Evolutionary conservation across 2,797 vertebrate species (phyloP).

Genomic region (Cossypha caffra): DNA sequence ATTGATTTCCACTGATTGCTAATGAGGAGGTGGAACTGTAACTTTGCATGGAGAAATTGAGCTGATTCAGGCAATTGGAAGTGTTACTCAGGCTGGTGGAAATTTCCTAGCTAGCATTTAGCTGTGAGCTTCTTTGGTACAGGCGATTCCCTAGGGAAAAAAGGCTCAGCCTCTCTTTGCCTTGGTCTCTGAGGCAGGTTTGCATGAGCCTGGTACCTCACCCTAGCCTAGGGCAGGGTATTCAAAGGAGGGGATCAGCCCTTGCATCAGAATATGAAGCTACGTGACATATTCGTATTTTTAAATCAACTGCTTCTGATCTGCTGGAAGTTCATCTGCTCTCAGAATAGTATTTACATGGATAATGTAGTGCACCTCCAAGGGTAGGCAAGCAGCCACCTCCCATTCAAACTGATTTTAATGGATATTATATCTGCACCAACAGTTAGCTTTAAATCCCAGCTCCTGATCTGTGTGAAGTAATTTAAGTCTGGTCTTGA

Average conservation of each 20-base stretch:
- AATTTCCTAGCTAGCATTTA: not conserved
- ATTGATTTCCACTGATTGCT: conserved; percentile 48
- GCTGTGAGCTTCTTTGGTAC: not conserved
- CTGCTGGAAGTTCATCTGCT: not conserved
- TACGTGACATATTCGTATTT: not conserved
- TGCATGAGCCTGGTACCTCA: not conserved
- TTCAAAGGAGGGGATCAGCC: not conserved
- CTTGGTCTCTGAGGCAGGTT: not conserved
- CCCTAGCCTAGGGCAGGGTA: not conserved
- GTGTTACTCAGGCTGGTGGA: not conserved
- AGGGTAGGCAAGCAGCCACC: not conserved
- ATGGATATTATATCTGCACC: not conserved
- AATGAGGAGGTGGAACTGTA: conserved; percentile 14
- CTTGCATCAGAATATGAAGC: not conserved
- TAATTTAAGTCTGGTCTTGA: not conserved
- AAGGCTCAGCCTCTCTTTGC: not conserved
- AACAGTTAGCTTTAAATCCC: not conserved
- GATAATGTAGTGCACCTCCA: not conserved
- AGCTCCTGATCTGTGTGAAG: not conserved
- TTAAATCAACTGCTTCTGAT: not conserved
- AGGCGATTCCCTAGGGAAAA: not conserved
- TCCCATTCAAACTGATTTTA: not conserved
- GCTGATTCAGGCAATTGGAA: not conserved
- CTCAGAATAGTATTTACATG: not conserved
- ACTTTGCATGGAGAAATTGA: not conserved